Conservation (phyloP, 1,140 invertebrate genomes). For the Ditylenchus dipsaci region DNA sequence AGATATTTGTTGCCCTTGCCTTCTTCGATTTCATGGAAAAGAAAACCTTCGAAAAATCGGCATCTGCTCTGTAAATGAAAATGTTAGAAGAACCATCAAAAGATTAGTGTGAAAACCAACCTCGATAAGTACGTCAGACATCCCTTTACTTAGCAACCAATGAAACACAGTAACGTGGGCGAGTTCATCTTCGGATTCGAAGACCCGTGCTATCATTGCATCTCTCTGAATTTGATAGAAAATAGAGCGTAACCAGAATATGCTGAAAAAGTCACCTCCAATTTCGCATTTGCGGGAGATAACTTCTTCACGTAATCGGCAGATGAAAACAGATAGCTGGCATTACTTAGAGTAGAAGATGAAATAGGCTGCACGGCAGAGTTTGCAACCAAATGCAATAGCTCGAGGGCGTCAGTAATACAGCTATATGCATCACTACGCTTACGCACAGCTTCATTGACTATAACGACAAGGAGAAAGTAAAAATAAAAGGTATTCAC, state of each 20-base stretch:
- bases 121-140: conserved; percentile 63
- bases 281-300: conserved; percentile 65
- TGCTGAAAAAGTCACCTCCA: conserved; percentile 14
- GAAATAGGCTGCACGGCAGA: neutral
- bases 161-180: conserved; percentile 84
- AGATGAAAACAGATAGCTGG: conserved; percentile 5
- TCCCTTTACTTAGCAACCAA: conserved; percentile 75
- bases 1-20: conserved; percentile 56
- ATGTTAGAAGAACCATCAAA: neutral
- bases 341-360: neutral
- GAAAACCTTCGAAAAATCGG: conserved; percentile 75
- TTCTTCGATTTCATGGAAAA: conserved; percentile 59
- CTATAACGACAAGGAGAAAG: too few species aligned
- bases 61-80: conserved; percentile 66
- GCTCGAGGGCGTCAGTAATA: conserved; percentile 33
- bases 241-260: too few species aligned
- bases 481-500: too few species aligned
- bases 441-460: conserved; percentile 63
- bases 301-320: conserved; percentile 34
- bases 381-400: conserved; percentile 12
- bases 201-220: conserved; percentile 58
- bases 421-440: conserved; percentile 64
- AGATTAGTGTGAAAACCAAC: conserved; percentile 53
- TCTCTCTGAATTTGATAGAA: neutral
- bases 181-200: conserved; percentile 72